Evolutionary conservation across 2,888 invertebrate species (phyloP).

Genomic region (Pinctada fucata): DNA sequence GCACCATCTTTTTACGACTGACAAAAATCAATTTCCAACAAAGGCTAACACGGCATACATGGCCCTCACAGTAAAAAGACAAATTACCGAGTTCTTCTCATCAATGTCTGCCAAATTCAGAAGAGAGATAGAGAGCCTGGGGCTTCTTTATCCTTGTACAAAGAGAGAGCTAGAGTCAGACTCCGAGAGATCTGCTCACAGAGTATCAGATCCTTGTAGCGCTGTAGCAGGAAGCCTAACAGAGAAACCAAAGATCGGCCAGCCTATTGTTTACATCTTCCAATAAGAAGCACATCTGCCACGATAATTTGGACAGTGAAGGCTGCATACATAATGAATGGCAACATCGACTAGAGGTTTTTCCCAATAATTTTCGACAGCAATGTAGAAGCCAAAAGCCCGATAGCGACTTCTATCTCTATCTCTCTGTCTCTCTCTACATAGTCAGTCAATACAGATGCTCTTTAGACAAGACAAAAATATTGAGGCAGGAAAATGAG

Average conservation of each 20-base stretch:
- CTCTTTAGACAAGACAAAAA: not conserved
- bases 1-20: conserved; percentile 12
- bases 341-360: not conserved
- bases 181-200: not conserved
- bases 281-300: conserved; percentile 14
- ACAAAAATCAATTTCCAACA: conserved; percentile 23
- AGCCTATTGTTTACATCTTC: not conserved
- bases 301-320: not conserved
- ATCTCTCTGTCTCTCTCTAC: too few species aligned
- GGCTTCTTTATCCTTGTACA: not conserved
- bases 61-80: conserved; percentile 29
- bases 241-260: not conserved
- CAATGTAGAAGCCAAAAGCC: not conserved
- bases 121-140: conserved; percentile 2
- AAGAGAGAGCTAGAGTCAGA: not conserved
- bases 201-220: too few species aligned
- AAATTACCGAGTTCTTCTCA: conserved; percentile 14
- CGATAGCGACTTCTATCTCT: too few species aligned
- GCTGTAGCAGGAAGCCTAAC: too few species aligned
- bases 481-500: not conserved
- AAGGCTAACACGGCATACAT: conserved; percentile 13
- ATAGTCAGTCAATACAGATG: too few species aligned
- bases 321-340: conserved; percentile 10
- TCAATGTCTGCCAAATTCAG: conserved; percentile 15
- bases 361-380: not conserved